Evolutionary conservation across 2,797 vertebrate genomes (phyloP).

Genomic region (Esox lucius): DNA sequence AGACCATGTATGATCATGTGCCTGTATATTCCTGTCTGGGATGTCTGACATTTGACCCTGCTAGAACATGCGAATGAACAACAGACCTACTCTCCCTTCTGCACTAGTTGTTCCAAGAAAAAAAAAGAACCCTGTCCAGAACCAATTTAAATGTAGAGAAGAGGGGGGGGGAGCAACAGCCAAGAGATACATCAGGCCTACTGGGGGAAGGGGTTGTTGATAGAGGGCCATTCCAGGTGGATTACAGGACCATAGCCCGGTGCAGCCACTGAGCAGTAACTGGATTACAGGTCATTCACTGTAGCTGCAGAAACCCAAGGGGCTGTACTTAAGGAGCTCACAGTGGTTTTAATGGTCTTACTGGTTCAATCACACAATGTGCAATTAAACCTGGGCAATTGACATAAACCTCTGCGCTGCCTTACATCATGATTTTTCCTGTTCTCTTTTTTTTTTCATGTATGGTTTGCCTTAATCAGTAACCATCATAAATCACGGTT

Average conservation of each 20-base stretch:
- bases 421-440: neutral
- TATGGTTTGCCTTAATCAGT: slow-evolving; percentile 4
- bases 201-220: neutral
- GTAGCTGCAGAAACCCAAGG: slow-evolving; percentile 37
- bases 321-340: neutral
- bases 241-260: slow-evolving; percentile 41
- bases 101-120: neutral
- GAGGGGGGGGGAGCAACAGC: neutral
- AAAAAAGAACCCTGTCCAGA: neutral
- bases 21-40: slow-evolving; percentile 50
- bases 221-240: slow-evolving; percentile 46
- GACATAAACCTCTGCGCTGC: neutral
- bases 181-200: too few relatives aligned
- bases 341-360: neutral
- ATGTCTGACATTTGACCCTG: neutral
- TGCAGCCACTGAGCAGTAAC: slow-evolving; percentile 56
- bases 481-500: neutral
- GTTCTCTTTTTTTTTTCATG: slow-evolving; percentile 17
- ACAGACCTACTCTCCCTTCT: too few relatives aligned
- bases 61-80: neutral
- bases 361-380: neutral
- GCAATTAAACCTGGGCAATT: neutral
- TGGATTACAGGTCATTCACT: slow-evolving; percentile 63
- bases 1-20: slow-evolving; percentile 36
- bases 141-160: neutral